Base-by-base conservation (phyloP, 2,888 invertebrate genomes). In the Eumerus sabulonum region DNA sequence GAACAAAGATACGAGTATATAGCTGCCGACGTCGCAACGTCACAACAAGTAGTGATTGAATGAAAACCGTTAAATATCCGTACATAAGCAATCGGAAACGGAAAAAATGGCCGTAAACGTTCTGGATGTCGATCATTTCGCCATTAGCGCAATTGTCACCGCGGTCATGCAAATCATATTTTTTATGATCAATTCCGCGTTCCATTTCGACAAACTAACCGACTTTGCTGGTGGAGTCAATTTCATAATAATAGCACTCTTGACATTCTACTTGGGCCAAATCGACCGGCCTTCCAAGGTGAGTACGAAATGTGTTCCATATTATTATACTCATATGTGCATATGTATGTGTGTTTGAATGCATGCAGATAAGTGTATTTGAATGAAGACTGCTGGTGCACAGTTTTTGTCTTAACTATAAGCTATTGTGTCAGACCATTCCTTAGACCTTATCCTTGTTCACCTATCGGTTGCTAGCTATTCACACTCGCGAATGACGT, bases 181-280 rank as follows among this genome's bases (percentile, higher is more conserved):
- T 90, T 97, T 97, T 89, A 91, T 94, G 42, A 92, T 97, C 83
- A 96, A 96, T 45, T 94, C 96, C 4, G 91, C 93, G 64, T 94
- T 95, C 84, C 95, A 96, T 88, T 93, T 95, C 90, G 97, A 97
- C 87, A 96, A 97, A 90, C 91, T 97, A 68, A 96, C 97, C 0
- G 97, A 98, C 89, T 96, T 97, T 90, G 97, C 97, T 76, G 96
- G 97, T 9, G 97, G 97, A 67, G 94, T 95, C 66, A 97, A 97
- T 90, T 98, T 98, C 88, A 95, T 97, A 82, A 94, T 96, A 63
- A 91, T 97, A 83, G 96, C 97, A 9, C 88, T 97, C 76, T 90
- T 97, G 48, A 97, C 97, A 27, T 96, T 97, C 90, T 94, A 95
- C 85, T 90, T 97, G 45, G 95, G 96, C 12, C 95, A 95, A 91